A percentile compares a stretch with the other conserved stretches of the same genome.
Conservation (phyloP, 1,140 invertebrate genomes). For the Pachypsylla venusta region DNA sequence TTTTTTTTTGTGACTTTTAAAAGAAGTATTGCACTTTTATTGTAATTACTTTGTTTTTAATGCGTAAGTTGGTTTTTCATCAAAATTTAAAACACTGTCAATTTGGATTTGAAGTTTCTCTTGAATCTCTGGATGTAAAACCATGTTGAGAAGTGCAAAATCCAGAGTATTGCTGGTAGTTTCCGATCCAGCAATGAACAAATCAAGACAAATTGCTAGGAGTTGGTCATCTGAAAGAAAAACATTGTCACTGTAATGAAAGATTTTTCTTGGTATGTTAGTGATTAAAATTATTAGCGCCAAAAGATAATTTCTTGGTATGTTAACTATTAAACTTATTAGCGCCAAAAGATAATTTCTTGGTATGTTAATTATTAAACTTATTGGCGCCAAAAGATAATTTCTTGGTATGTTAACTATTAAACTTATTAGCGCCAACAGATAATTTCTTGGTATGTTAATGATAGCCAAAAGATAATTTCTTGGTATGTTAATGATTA, state of each 20-base stretch:
- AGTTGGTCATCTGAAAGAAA: conserved; percentile 45
- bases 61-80: conserved; percentile 28
- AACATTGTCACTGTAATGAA: conserved; percentile 6
- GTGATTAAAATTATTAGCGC: neutral
- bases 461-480: too few relatives aligned
- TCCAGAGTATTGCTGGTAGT: conserved; percentile 57
- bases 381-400: too few relatives aligned
- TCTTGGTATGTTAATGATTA: too few relatives aligned
- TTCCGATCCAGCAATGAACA: conserved; percentile 51
- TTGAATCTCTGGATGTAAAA: conserved; percentile 49
- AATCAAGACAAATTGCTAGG: conserved; percentile 48
- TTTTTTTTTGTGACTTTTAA: neutral
- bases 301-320: neutral
- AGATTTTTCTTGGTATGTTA: neutral
- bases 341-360: neutral
- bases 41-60: conserved; percentile 32
- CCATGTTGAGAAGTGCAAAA: conserved; percentile 51
- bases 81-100: conserved; percentile 34
- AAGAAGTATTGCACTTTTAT: neutral
- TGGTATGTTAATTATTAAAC: neutral
- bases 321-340: neutral
- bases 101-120: conserved; percentile 47
- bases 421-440: too few relatives aligned
- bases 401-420: too few relatives aligned
- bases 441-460: too few relatives aligned